Base-by-base conservation (phyloP, 2,113 vertebrate genomes). In the Canis aureus region DNA sequence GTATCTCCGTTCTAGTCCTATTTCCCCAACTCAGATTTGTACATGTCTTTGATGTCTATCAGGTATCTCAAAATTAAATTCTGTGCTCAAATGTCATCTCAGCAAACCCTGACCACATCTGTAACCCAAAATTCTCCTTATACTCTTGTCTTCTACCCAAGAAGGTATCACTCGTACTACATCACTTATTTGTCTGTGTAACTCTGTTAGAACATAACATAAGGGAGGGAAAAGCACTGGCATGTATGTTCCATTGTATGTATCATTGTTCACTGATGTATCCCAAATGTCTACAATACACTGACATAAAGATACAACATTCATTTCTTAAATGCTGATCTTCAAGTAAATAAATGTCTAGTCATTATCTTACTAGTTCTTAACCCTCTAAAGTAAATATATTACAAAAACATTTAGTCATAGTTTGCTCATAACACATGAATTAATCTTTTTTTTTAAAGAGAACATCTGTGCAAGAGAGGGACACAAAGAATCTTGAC, bases 181-280 rank as follows among this genome's bases (percentile, higher is more conserved):
- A 94, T 79, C 60, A 71, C 71, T 91, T 79, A 91, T 32, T 80
- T 81, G n/a, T 51, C 82, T 64, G 19, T 57, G 51, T 55, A 74
- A 55, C 64, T 92, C 74, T 95, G 32, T 76, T 88, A 88, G 38
- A 95, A 71, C 55, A 78, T 32, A 95, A 71, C 55, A 78, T 32
- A 80, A 92, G 43, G 3, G 3, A 91, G 8, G 22, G 32, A 80
- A 95, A 43, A 16, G 27, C 43, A 81, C 25, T 73, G 51, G 64
- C 74, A 62, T 38, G 43, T 43, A 43, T 43, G 43, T 43, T 7
- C 43, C 43, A 43, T 43, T 43, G 43, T 43, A 43, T 43, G 43
- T 43, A 43, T 43, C 43, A 7, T 86, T 55, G 73, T 87, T 81
- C 74, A 92, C 66, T 90, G 29, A 84, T 84, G 3, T 84, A 73